Evolutionary conservation across 2,113 vertebrate species (phyloP).

Genomic region (Mus pahari): DNA sequence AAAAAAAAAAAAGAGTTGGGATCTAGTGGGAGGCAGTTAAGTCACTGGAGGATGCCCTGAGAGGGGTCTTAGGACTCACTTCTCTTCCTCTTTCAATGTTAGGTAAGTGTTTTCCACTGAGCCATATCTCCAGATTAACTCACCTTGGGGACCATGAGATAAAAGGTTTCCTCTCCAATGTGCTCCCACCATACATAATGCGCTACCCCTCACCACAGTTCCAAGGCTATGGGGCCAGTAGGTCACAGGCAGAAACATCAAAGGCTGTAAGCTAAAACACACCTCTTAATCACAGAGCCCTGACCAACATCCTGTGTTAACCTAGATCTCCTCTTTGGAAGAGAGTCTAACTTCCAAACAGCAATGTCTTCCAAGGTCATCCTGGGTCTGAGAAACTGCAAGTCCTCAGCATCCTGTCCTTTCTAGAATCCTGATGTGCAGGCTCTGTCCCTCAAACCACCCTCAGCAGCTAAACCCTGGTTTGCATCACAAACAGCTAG

Average conservation of each 20-base stretch:
- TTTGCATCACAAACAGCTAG: not conserved
- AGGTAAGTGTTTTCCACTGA: not conserved
- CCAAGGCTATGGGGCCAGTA: no score
- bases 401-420: slow-evolving; percentile 16
- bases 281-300: no score
- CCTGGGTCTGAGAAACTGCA: not conserved
- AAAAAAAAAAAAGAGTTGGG: no score
- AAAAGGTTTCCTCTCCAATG: no score
- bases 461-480: not conserved
- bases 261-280: no score
- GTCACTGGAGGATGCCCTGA: not conserved
- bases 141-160: no score
- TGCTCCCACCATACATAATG: no score
- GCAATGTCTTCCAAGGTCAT: not conserved
- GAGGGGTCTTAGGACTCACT: no score
- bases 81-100: not conserved
- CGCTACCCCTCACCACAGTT: no score
- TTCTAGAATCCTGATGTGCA: not conserved
- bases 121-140: not conserved
- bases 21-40: not conserved
- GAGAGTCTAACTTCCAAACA: not conserved
- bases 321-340: not conserved
- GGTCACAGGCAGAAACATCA: no score
- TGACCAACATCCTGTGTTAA: no score
- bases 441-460: not conserved